Percentiles rank a stretch among this genome's conserved stretches.
phyloP scores from a whole-genome alignment of 2,113 vertebrate species.

The Pao palembangensis region DNA sequence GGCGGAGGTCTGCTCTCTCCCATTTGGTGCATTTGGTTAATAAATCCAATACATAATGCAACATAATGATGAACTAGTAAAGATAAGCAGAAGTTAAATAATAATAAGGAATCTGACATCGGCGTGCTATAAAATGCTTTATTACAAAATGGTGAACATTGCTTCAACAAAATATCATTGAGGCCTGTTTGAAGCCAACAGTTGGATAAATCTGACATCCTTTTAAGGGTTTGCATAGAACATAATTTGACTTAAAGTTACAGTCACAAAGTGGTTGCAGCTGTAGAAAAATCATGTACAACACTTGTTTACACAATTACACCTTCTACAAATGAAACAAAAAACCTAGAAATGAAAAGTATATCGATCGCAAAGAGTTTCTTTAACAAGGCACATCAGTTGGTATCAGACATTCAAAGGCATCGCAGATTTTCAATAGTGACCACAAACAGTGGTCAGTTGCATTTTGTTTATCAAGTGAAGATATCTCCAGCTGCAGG shows the following conservation, averaged over 20 bases:
- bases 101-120: conserved; percentile 13
- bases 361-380: conserved; percentile 44
- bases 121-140: conserved; percentile 75
- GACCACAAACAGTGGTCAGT: conserved; percentile 16
- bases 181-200: conserved; percentile 25
- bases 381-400: conserved; percentile 64
- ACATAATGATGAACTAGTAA: no score
- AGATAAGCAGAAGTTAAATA: no score
- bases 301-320: conserved; percentile 25
- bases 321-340: conserved; percentile 46
- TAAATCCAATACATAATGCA: no score
- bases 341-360: conserved; percentile 39
- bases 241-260: conserved; percentile 21
- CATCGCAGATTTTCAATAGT: conserved; percentile 30
- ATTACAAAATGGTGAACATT: conserved; percentile 72
- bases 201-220: conserved; percentile 30
- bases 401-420: conserved; percentile 33
- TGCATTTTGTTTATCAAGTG: conserved; percentile 38
- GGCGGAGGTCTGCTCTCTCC: no score
- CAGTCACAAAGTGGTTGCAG: conserved; percentile 27
- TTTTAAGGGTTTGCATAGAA: conserved; percentile 48
- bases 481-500: conserved; percentile 21
- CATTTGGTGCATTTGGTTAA: no score
- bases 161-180: conserved; percentile 34
- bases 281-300: conserved; percentile 41